Evolutionary conservation across 2,888 invertebrate species (phyloP).

Genomic region (Epistrophella euchroma): DNA sequence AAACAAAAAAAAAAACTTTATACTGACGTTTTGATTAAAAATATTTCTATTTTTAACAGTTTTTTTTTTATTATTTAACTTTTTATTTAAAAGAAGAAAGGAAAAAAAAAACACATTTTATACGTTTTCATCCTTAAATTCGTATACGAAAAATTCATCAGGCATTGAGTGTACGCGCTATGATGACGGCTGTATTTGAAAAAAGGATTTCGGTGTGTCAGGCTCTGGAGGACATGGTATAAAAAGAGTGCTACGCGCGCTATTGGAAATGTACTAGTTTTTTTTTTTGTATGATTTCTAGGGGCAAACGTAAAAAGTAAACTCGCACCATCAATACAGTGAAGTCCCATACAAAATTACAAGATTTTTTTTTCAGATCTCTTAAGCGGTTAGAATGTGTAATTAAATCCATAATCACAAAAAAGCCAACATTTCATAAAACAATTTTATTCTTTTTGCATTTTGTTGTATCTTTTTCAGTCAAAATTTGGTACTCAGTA

Average conservation of each 20-base stretch:
- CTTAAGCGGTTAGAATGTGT: too few relatives aligned
- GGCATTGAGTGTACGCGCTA: constrained; percentile 50
- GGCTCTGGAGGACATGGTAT: constrained; percentile 25
- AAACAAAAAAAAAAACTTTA: constrained; percentile 73
- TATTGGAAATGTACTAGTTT: constrained; percentile 30
- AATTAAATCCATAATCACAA: too few relatives aligned
- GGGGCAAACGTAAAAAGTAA: constrained; percentile 27
- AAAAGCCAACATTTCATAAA: too few relatives aligned
- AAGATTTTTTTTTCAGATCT: too few relatives aligned
- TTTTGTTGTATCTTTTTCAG: too few relatives aligned
- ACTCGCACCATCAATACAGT: constrained; percentile 31
- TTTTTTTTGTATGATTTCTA: constrained; percentile 10
- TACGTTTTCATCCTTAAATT: constrained; percentile 63
- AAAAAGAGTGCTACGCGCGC: constrained; percentile 34
- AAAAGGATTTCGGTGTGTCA: constrained; percentile 48
- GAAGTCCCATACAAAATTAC: neutral
- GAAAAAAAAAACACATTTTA: constrained; percentile 12
- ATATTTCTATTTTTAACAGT: constrained; percentile 74
- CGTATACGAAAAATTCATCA: constrained; percentile 52
- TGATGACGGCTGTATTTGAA: constrained; percentile 33
- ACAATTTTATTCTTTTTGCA: too few relatives aligned
- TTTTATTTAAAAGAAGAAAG: constrained; percentile 34
- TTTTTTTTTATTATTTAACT: constrained; percentile 45
- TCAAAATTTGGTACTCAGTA: too few relatives aligned
- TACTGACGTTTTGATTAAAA: constrained; percentile 76